Percentiles rank a stretch among this genome's conserved stretches.
These are phyloP conservation scores for Cinclus mexicanus DNA, from an alignment of 2,113 vertebrate genomes.

Conservation along the genomic window DNA sequence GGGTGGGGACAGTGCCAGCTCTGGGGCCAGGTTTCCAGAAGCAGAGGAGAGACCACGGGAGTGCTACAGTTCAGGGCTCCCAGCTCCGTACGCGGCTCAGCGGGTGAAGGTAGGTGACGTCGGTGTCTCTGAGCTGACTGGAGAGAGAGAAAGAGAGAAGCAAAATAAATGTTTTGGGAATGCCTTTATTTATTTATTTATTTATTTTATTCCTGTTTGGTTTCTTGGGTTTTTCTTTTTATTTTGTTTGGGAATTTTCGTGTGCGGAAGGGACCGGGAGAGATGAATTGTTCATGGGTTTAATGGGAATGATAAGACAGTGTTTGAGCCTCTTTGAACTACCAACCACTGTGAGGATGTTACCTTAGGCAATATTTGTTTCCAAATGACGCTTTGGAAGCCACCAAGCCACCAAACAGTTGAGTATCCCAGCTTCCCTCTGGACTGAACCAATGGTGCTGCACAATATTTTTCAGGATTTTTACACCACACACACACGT, in stretches of 20 bases:
- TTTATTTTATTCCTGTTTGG: conserved; percentile 55
- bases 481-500: not conserved
- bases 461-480: not conserved
- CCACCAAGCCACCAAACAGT: not conserved
- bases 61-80: conserved; percentile 31
- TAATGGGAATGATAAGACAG: not conserved
- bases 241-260: not conserved
- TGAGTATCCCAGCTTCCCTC: conserved; percentile 1
- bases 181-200: conserved; percentile 76
- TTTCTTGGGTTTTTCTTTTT: not conserved
- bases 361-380: conserved; percentile 29
- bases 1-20: not conserved
- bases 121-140: conserved; percentile 12
- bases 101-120: not conserved
- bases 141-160: conserved; percentile 12
- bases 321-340: conserved; percentile 31
- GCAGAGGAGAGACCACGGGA: not conserved
- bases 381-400: not conserved
- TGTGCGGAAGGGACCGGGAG: not conserved
- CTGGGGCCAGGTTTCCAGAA: not conserved
- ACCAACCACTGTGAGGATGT: not conserved
- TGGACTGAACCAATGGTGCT: not conserved
- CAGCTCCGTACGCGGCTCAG: not conserved
- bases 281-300: not conserved
- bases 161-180: conserved; percentile 57